Base-by-base conservation (phyloP, 2,113 vertebrate species). In the Platanista minor region DNA sequence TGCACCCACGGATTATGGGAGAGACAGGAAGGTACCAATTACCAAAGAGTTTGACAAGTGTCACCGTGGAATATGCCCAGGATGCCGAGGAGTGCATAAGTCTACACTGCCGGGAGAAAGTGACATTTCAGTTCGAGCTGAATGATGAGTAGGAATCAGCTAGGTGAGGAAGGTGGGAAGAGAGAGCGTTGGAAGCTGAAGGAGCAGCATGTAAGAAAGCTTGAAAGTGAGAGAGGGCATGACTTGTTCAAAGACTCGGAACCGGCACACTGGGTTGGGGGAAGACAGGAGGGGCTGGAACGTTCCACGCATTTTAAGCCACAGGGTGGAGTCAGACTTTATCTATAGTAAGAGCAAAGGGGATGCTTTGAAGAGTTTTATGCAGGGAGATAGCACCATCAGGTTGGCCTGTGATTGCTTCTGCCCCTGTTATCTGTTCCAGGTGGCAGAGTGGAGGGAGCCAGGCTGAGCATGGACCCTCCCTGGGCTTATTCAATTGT, bases 251-350 rank as follows among this genome's bases (percentile, higher is more conserved):
- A 88, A 59, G n/a, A 10, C 52, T 86, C 17, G 62, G 87, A 89
- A 6, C 21, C 46, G 17, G 4, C 69, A 25, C 4, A n/a, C 5
- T 3, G 10, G 14, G n/a, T 18, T 5, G 4, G 27, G 11, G 25
- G 41, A 81, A 86, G 29, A 75, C 11, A 7, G 4, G 27, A 85
- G 23, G 12, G 15, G 2, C 17, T 18, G 66, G 46, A 81, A 31
- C 1, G 54, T 29, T 93, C 23, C 17, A 18, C 29, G 36, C 33
- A 27, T 61, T 67, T 18, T 72, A 72, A 90, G 64, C 57, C 31
- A 41, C 31, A 59, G 3, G 14, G 41, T 69, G 27, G 41, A 61
- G 17, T 87, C 33, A 86, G 29, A 77, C 25, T 36, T 54, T 66
- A 13, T 72, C 13, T 66, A 20, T 54, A 54, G 54, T 74, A 85